Conservation (phyloP, 2,797 vertebrate species). For the Sebastes iracundus region DNA sequence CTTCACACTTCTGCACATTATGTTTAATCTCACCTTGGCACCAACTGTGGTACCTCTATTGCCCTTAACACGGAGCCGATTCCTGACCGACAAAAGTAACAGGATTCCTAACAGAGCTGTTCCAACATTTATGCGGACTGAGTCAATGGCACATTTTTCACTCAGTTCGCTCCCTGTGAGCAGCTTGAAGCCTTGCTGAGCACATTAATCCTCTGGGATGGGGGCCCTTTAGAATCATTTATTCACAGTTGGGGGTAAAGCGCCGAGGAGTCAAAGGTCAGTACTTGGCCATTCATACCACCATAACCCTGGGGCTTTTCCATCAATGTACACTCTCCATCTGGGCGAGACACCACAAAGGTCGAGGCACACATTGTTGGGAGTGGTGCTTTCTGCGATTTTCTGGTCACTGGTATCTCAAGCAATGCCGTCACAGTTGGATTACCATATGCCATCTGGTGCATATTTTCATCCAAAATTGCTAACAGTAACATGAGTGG, state of each 20-base stretch:
- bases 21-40: conserved; percentile 35
- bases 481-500: neutral
- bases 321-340: conserved; percentile 53
- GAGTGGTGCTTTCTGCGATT: conserved; percentile 22
- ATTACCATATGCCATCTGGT: conserved; percentile 20
- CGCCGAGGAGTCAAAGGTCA: conserved; percentile 65
- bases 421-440: conserved; percentile 17
- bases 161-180: conserved; percentile 33
- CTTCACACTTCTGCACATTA: conserved; percentile 24
- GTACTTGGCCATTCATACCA: conserved; percentile 62
- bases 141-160: conserved; percentile 46
- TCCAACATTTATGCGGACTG: conserved; percentile 18
- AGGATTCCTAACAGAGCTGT: conserved; percentile 18
- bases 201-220: conserved; percentile 69
- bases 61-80: conserved; percentile 12
- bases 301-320: conserved; percentile 60
- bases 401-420: conserved; percentile 43
- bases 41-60: neutral
- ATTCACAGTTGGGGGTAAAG: conserved; percentile 72
- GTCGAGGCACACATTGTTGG: conserved; percentile 31
- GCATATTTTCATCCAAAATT: conserved; percentile 11
- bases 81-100: conserved; percentile 30
- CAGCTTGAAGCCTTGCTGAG: conserved; percentile 52
- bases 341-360: conserved; percentile 44
- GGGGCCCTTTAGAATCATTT: conserved; percentile 67